Conservation (phyloP, 2,113 vertebrate species). For the Noturus placidus region DNA sequence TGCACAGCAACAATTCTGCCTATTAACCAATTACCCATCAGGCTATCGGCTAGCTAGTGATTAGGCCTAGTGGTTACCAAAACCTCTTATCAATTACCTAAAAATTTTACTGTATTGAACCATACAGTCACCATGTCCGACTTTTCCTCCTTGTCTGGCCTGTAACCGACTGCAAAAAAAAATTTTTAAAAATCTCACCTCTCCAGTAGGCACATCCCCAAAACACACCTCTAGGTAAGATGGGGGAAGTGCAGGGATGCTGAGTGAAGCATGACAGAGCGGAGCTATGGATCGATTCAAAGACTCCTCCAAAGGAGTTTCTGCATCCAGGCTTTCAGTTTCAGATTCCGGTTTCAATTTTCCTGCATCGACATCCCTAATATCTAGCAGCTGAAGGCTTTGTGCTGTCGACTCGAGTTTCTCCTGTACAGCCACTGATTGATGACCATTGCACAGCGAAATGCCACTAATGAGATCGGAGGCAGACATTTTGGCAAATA, state of each 20-base stretch:
- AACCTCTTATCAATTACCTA: no score
- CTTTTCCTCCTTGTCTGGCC: neutral
- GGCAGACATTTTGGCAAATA: constrained; percentile 68
- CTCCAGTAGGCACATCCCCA: constrained; percentile 66
- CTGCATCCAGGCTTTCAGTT: constrained; percentile 34
- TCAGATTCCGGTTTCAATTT: constrained; percentile 41
- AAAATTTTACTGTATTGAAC: neutral
- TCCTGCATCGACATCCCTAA: constrained; percentile 61
- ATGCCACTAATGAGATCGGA: constrained; percentile 40
- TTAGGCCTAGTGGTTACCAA: neutral
- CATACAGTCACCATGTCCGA: neutral
- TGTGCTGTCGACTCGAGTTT: constrained; percentile 53
- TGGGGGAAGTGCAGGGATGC: constrained; percentile 78
- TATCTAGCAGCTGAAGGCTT: constrained; percentile 71
- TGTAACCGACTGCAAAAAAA: neutral
- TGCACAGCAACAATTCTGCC: neutral
- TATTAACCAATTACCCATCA: neutral
- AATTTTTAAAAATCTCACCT: constrained; percentile 53
- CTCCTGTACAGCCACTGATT: neutral
- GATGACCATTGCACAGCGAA: constrained; percentile 17
- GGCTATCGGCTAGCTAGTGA: neutral
- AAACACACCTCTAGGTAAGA: constrained; percentile 79
- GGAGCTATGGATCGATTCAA: constrained; percentile 77
- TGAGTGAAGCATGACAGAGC: constrained; percentile 79
- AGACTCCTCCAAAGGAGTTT: constrained; percentile 61